phyloP scores from a whole-genome alignment of 1,140 invertebrate species.

The Drusus annulatus region DNA sequence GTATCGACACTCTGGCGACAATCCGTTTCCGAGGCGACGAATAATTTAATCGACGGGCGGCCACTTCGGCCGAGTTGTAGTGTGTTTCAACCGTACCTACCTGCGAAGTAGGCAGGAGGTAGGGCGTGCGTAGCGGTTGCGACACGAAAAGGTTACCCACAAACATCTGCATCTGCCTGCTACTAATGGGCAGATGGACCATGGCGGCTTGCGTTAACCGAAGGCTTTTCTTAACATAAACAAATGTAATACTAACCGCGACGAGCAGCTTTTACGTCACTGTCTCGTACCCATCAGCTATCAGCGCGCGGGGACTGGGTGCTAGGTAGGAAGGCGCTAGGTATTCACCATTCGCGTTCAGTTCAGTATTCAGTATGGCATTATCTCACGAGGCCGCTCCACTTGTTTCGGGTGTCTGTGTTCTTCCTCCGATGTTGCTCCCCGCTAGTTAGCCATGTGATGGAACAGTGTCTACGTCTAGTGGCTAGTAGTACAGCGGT shows the following conservation, averaged over 20 bases:
- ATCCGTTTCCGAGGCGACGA: neutral
- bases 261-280: constrained; percentile 12
- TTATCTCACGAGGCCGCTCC: constrained; percentile 29
- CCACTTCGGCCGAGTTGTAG: neutral
- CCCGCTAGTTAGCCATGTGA: neutral
- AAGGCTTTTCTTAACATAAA: constrained; percentile 33
- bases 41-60: neutral
- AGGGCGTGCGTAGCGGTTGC: neutral
- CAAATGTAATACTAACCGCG: constrained; percentile 23
- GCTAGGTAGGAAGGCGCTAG: neutral
- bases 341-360: neutral
- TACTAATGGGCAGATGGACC: constrained; percentile 8
- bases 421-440: too few relatives aligned
- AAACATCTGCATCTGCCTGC: neutral
- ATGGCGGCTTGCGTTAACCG: constrained; percentile 34
- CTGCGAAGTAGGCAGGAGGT: neutral
- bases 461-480: too few relatives aligned
- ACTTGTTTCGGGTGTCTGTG: constrained; percentile 40
- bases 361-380: neutral
- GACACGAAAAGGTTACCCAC: constrained; percentile 33
- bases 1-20: neutral
- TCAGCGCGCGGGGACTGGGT: neutral
- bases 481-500: too few relatives aligned
- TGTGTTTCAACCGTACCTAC: neutral
- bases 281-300: constrained; percentile 12